A percentile compares a stretch with the other conserved stretches of the same genome.
Evolutionary conservation across 1,140 invertebrate genomes (phyloP).

Genomic region (Apocrypta bakeri): DNA sequence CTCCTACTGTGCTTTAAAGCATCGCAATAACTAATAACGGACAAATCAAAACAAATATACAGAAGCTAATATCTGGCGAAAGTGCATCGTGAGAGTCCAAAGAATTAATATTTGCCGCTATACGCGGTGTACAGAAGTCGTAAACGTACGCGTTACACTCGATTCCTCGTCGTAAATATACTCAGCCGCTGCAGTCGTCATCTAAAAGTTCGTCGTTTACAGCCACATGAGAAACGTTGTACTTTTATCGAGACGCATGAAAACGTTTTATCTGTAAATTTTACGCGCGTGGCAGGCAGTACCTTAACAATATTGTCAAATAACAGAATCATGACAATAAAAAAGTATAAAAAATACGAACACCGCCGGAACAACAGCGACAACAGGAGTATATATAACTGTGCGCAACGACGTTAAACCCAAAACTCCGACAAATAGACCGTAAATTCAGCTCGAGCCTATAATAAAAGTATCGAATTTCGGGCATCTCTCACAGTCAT

Average conservation of each 20-base stretch:
- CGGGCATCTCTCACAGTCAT: conserved; percentile 35
- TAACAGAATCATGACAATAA: conserved; percentile 5
- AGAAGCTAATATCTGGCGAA: neutral
- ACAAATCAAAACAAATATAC: too few relatives aligned
- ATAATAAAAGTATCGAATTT: conserved; percentile 32
- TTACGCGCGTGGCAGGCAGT: neutral
- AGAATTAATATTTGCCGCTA: neutral
- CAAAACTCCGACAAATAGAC: neutral
- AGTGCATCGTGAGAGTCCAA: neutral
- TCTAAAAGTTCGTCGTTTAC: neutral
- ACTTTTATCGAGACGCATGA: neutral
- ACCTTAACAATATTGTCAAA: neutral
- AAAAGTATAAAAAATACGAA: neutral
- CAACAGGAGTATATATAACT: too few relatives aligned
- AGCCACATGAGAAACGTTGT: neutral
- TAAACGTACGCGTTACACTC: neutral
- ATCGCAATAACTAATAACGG: too few relatives aligned
- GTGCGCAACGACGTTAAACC: conserved; percentile 9
- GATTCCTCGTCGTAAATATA: neutral
- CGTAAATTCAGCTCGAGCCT: conserved; percentile 8
- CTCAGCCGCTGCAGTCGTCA: neutral
- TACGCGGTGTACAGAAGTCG: neutral
- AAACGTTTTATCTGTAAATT: neutral
- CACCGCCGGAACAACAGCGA: neutral
- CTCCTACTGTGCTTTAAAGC: too few relatives aligned